phyloP scores from a whole-genome alignment of 2,888 invertebrate species.

The Norana najaformis region DNA sequence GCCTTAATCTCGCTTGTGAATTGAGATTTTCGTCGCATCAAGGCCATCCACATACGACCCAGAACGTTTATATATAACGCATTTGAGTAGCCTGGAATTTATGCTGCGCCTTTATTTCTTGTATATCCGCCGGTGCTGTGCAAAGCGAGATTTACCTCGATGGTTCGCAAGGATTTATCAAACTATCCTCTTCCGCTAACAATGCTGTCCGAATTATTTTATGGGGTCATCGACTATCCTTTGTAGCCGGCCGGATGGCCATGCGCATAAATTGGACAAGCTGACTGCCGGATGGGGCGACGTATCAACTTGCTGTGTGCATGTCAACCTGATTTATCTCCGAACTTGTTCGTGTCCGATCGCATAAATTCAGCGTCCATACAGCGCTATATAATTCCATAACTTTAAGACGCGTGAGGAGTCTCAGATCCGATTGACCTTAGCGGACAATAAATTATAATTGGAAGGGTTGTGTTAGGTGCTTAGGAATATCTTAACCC shows the following conservation, averaged over 20 bases:
- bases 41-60: not conserved
- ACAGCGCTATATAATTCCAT: not conserved
- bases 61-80: too few species aligned
- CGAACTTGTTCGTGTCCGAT: not conserved
- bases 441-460: not conserved
- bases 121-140: not conserved
- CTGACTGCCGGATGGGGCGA: not conserved
- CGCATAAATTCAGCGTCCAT: not conserved
- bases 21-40: not conserved
- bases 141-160: not conserved
- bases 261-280: not conserved
- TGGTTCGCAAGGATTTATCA: not conserved
- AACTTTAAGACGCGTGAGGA: not conserved
- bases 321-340: not conserved
- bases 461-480: too few species aligned
- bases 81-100: not conserved
- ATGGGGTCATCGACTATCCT: not conserved
- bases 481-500: not conserved
- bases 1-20: too few species aligned
- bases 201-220: not conserved
- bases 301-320: not conserved
- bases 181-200: not conserved
- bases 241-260: not conserved
- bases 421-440: not conserved
- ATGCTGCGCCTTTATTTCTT: not conserved